Evolutionary conservation across 2,888 invertebrate genomes (phyloP), one percentile per base, ranked within the genome.

Genomic region (Oegoconia quadripuncta): DNA sequence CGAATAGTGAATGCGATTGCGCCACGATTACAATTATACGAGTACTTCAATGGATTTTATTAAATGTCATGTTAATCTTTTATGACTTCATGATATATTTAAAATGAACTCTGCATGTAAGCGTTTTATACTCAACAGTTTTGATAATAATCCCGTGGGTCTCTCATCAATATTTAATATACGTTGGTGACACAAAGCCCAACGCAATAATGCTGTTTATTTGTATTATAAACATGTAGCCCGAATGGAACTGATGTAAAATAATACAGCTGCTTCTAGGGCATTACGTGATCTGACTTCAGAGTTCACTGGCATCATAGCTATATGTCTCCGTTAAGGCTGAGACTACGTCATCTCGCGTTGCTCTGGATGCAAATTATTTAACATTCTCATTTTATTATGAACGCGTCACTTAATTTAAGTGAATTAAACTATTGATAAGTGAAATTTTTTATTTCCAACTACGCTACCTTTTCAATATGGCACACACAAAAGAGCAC

Each of bases 261-360:
- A 65, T 65, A 65, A 64, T 67, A 66, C 56, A 61, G 55, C 54
- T 59, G 55, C 48, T 64, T 52, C 55, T 55, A 49, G 45, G 41
- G 42, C 48, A 48, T 41, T 63, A 74, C 72, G 76, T 74, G 72
- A 42, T 44, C 44, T 31, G 67, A 62, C 49, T 72, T 23, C 37
- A 41, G 43, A 58, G 50, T 15, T n/a, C 16, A 2, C 29, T n/a
- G 17, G 29, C 13, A 13, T 13, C 27, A 26, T 40, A 41, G 43
- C 40, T 42, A 44, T 46, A 48, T 41, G 44, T 50, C 48, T 50
- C 39, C 50, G 52, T 50, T 45, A 55, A 46, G 39, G 35, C 41
- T n/a, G 29, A 12, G 35, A 34, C 40, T 33, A 49, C 38, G 42
- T 39, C 45, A 39, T 48, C 45, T 51, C 46, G 40, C 33, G 34